phyloP scores from a whole-genome alignment of 2,113 vertebrate genomes.

The Eulemur macaco region DNA sequence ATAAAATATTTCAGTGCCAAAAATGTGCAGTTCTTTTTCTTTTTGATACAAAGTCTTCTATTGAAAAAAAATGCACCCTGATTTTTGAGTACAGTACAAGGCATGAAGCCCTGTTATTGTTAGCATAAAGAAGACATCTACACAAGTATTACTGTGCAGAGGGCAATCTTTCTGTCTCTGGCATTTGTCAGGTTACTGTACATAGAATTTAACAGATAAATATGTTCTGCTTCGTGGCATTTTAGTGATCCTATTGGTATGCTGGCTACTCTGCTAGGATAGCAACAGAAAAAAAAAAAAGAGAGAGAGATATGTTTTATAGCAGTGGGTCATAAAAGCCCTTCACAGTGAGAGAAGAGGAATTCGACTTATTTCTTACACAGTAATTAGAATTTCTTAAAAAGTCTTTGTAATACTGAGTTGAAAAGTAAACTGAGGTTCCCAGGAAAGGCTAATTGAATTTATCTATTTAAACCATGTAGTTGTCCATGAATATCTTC shows the following conservation, averaged over 20 bases:
- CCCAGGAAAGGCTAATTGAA: slow-evolving; percentile 20
- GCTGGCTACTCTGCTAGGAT: slow-evolving; percentile 76
- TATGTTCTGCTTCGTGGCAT: slow-evolving; percentile 80
- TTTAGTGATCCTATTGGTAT: slow-evolving; percentile 83
- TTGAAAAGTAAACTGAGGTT: slow-evolving; percentile 76
- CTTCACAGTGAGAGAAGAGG: slow-evolving; percentile 79
- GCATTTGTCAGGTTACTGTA: slow-evolving; percentile 82
- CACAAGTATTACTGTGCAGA: slow-evolving; percentile 78
- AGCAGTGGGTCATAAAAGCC: slow-evolving; percentile 81
- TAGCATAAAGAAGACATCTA: slow-evolving; percentile 82
- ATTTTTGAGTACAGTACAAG: slow-evolving; percentile 72
- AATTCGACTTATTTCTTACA: slow-evolving; percentile 82
- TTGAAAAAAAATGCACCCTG: slow-evolving; percentile 57
- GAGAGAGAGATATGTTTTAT: slow-evolving; percentile 76
- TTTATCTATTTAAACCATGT: slow-evolving; percentile 50
- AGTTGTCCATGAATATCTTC: slow-evolving; percentile 8
- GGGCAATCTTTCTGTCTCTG: slow-evolving; percentile 78
- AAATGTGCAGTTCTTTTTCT: slow-evolving; percentile 65
- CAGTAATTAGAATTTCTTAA: slow-evolving; percentile 84
- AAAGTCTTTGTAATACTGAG: slow-evolving; percentile 75
- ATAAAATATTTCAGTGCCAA: slow-evolving; percentile 73
- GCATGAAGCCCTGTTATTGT: slow-evolving; percentile 76
- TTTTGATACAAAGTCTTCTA: slow-evolving; percentile 49
- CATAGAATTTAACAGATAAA: slow-evolving; percentile 82
- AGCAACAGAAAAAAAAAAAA: slow-evolving; percentile 75